Percentiles rank a stretch among this genome's conserved stretches.
These are phyloP conservation scores for Brotula barbata DNA, from an alignment of 2,797 vertebrate species.

Conservation along the genomic window DNA sequence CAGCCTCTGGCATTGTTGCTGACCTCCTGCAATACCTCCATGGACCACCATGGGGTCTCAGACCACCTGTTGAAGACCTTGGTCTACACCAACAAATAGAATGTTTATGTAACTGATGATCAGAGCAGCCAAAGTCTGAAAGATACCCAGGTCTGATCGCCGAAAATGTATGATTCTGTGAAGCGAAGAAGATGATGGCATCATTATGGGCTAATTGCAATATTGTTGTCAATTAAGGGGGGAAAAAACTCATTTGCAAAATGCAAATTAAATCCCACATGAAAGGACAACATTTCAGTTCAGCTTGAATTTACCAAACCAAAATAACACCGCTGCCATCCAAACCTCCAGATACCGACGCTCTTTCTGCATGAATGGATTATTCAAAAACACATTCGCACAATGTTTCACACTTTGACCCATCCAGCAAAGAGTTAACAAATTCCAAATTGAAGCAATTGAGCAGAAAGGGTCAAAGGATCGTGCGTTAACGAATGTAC, in stretches of 20 bases:
- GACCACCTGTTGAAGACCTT: too few relatives aligned
- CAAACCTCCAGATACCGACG: conserved; percentile 45
- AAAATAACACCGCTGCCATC: conserved; percentile 49
- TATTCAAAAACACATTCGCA: conserved; percentile 50
- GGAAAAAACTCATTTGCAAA: conserved; percentile 21
- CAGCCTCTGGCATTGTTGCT: too few relatives aligned
- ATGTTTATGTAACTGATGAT: conserved; percentile 71
- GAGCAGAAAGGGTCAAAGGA: conserved; percentile 74
- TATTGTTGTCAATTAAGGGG: conserved; percentile 36
- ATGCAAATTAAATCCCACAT: conserved; percentile 59
- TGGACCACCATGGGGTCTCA: too few relatives aligned
- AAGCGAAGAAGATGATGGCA: conserved; percentile 65
- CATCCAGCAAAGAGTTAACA: conserved; percentile 65
- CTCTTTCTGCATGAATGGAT: conserved; percentile 57
- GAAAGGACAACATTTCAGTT: conserved; percentile 32
- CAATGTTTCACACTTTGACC: conserved; percentile 69
- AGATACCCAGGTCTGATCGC: conserved; percentile 68
- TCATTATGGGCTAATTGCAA: conserved; percentile 49
- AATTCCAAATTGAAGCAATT: conserved; percentile 74
- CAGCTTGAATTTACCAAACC: conserved; percentile 45
- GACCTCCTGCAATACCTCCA: too few relatives aligned
- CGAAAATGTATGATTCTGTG: conserved; percentile 58
- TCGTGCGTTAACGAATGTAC: conserved; percentile 78
- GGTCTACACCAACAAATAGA: conserved; percentile 75
- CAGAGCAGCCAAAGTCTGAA: conserved; percentile 64